Evolutionary conservation across 2,888 invertebrate genomes (phyloP).

Genomic region (Meta bourneti): DNA sequence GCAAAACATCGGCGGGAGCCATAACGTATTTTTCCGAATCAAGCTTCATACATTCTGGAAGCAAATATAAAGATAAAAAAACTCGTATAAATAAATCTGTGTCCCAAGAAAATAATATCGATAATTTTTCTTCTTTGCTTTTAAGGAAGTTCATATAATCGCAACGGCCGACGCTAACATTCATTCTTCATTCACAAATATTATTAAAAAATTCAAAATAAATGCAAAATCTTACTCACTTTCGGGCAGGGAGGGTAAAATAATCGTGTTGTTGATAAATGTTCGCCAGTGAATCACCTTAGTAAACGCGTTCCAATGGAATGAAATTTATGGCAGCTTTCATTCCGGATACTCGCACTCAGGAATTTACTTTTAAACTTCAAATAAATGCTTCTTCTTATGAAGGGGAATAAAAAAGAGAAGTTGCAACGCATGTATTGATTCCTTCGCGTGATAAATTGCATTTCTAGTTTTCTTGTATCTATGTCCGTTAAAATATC

Average conservation of each 20-base stretch:
- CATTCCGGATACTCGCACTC: constrained; percentile 71
- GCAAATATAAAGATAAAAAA: not conserved
- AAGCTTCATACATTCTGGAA: not conserved
- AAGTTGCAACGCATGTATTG: constrained; percentile 62
- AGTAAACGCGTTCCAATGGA: constrained; percentile 62
- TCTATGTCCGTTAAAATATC: constrained; percentile 74
- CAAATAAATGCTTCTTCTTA: constrained; percentile 71
- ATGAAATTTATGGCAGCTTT: constrained; percentile 73
- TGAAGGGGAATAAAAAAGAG: constrained; percentile 21
- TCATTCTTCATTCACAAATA: constrained; percentile 72
- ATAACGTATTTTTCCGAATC: not conserved
- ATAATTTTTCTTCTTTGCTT: constrained; percentile 24
- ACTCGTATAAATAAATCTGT: constrained; percentile 8
- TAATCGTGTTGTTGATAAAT: constrained; percentile 74
- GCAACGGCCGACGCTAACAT: constrained; percentile 32
- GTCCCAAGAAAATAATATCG: constrained; percentile 26
- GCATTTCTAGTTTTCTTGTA: constrained; percentile 63
- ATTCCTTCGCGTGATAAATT: constrained; percentile 68
- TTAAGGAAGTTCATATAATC: constrained; percentile 8
- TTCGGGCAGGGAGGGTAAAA: constrained; percentile 38
- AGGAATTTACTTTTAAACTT: constrained; percentile 76
- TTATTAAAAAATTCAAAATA: constrained; percentile 40
- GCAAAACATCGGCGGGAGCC: not conserved
- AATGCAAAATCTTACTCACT: constrained; percentile 44
- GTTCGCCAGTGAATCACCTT: constrained; percentile 65